These are phyloP conservation scores for Hypsopygia costalis DNA, from an alignment of 2,888 invertebrate species.

Conservation along the genomic window DNA sequence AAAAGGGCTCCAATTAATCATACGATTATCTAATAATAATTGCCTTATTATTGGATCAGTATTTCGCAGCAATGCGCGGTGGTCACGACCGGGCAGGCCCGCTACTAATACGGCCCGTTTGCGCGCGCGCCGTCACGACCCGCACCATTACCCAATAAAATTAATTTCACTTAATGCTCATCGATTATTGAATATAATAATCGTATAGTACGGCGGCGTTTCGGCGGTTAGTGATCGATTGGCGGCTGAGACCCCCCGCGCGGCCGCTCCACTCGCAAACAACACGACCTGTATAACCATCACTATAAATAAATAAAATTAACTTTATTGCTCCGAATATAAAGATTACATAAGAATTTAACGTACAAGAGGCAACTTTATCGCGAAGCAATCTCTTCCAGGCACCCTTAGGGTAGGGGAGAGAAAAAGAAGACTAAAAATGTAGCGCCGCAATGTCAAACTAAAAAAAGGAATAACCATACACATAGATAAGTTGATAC, in stretches of 20 bases:
- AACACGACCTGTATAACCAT: conserved; percentile 47
- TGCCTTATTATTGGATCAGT: conserved; percentile 47
- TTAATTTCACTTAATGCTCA: conserved; percentile 78
- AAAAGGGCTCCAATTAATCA: conserved; percentile 5
- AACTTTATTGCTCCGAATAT: no score
- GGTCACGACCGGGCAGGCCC: conserved; percentile 38
- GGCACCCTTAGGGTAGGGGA: no score
- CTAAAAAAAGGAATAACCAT: no score
- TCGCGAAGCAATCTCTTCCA: no score
- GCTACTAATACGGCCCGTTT: conserved; percentile 59
- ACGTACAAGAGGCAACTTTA: no score
- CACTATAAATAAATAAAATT: no score
- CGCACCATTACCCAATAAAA: conserved; percentile 71
- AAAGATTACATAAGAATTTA: no score
- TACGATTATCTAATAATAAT: conserved; percentile 28
- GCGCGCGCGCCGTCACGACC: conserved; percentile 69
- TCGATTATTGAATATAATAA: conserved; percentile 74
- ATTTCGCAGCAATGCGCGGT: conserved; percentile 39
- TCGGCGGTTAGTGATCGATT: conserved; percentile 68
- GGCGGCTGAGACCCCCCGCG: conserved; percentile 61
- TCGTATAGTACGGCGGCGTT: conserved; percentile 61
- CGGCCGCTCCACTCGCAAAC: conserved; percentile 41
- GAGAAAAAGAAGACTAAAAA: no score
- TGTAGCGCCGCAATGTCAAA: no score
- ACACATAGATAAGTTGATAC: no score